Base-by-base conservation (phyloP, 2,113 vertebrate species). In the Aix galericulata region DNA sequence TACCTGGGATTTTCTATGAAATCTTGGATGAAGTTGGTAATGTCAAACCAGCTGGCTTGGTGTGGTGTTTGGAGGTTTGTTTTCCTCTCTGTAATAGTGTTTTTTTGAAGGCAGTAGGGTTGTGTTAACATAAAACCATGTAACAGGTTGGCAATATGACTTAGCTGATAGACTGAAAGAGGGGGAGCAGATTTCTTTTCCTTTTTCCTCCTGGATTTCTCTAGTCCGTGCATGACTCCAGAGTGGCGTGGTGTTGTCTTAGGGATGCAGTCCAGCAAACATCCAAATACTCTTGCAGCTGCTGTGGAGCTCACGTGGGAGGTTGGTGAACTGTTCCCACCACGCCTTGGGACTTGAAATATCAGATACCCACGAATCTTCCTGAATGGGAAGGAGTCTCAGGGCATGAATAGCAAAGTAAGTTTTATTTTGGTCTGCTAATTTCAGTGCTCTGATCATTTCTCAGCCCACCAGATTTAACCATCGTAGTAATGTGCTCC, bases 381-480 rank as follows among this genome's bases (percentile, higher is more conserved):
- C 69, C 72, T 84, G 66, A 76, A 78, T 27, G 31, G n/a, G 58
- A 62, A 34, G 12, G 20, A 79, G 53, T 40, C 32, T 90, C 27
- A 1, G 26, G 34, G 31, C 78, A 44, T 60, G 73, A 81, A 64
- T 26, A 91, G 34, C 21, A 25, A 81, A 58, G 6, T 55, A 94
- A 27, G n/a, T 60, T 62, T 84, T 78, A 58, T 90, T 94, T 94
- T 88, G n/a, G 78, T 76, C 32, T 58, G 25, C 16, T 66, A 53
- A 77, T 48, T 83, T 86, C 85, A 91, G 44, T 69, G 67, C 64
- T 73, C 86, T 79, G 69, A 62, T 94, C 0, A 1, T 64, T 93
- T 86, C 91, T 92, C 86, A 88, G 77, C 74, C 69, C 53, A 72
- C 69, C 77, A 86, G 62, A 58, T 88, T 87, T 88, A 89, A 82